Evolutionary conservation across 1,140 invertebrate species (phyloP).

Genomic region (Lordiphosa collinella): DNA sequence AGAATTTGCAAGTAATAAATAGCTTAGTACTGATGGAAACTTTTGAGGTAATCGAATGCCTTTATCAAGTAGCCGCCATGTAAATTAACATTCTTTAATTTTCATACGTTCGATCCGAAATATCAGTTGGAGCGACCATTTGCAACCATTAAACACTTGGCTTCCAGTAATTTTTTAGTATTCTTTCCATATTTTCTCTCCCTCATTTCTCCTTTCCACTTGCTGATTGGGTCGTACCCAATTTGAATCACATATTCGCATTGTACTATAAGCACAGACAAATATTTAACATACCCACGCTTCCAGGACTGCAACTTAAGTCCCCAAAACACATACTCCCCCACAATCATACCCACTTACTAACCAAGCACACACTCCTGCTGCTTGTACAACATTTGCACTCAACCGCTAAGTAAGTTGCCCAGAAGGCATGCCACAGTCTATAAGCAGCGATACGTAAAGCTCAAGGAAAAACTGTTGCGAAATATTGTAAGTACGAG

Average conservation of each 20-base stretch:
- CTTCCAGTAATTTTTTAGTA: not conserved
- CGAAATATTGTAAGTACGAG: constrained; percentile 41
- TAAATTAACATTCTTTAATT: too few species aligned
- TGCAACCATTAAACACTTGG: not conserved
- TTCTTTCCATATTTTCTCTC: not conserved
- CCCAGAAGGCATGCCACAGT: constrained; percentile 59
- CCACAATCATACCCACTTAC: constrained; percentile 16
- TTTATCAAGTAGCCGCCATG: too few species aligned
- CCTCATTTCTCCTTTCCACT: not conserved
- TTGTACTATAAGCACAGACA: constrained; percentile 14
- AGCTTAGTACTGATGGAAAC: too few species aligned
- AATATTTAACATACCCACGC: constrained; percentile 43
- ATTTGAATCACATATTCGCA: constrained; percentile 38
- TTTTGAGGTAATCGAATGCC: too few species aligned
- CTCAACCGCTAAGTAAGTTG: constrained; percentile 67
- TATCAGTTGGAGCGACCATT: too few species aligned
- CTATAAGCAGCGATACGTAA: constrained; percentile 63
- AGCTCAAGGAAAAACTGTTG: constrained; percentile 41
- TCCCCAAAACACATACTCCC: constrained; percentile 37
- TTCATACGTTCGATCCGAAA: too few species aligned
- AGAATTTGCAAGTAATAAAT: too few species aligned
- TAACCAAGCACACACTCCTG: constrained; percentile 16
- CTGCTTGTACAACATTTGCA: constrained; percentile 35
- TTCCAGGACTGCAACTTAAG: constrained; percentile 34
- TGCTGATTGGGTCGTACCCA: constrained; percentile 14